Conservation (phyloP, 1,140 invertebrate genomes). For the Drosophila quadrilineata region DNA sequence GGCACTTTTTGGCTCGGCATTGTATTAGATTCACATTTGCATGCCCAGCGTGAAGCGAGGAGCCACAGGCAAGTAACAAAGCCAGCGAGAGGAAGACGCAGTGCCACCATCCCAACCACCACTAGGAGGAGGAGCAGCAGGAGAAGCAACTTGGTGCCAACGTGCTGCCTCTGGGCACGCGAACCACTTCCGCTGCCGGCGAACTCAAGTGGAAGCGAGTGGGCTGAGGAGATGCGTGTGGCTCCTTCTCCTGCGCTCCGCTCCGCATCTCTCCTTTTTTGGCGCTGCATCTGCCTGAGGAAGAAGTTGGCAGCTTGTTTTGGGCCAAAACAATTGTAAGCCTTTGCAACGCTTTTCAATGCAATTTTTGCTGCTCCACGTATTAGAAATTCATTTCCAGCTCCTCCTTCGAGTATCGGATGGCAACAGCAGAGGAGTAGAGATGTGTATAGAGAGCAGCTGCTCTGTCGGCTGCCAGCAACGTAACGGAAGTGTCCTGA, state of each 20-base stretch:
- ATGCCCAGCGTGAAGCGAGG: constrained; percentile 77
- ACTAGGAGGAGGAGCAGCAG: too few relatives aligned
- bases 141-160: too few relatives aligned
- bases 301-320: constrained; percentile 59
- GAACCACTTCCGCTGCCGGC: constrained; percentile 57
- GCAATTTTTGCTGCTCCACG: constrained; percentile 62
- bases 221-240: too few relatives aligned
- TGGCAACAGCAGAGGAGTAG: constrained; percentile 34
- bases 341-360: constrained; percentile 57
- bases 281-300: constrained; percentile 19
- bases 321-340: constrained; percentile 64
- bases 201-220: not conserved
- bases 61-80: constrained; percentile 45
- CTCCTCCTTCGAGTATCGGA: too few relatives aligned
- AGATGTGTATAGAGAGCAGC: not conserved
- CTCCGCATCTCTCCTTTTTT: constrained; percentile 25
- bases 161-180: constrained; percentile 47
- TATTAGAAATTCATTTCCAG: constrained; percentile 75
- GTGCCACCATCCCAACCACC: too few relatives aligned
- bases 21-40: constrained; percentile 78
- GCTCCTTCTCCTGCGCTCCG: not conserved
- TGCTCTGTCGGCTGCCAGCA: constrained; percentile 15
- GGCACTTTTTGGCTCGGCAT: constrained; percentile 70
- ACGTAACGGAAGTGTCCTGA: constrained; percentile 52
- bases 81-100: too few relatives aligned